Base-by-base conservation (phyloP, 2,888 invertebrate species). In the Pediacus dermestoides region DNA sequence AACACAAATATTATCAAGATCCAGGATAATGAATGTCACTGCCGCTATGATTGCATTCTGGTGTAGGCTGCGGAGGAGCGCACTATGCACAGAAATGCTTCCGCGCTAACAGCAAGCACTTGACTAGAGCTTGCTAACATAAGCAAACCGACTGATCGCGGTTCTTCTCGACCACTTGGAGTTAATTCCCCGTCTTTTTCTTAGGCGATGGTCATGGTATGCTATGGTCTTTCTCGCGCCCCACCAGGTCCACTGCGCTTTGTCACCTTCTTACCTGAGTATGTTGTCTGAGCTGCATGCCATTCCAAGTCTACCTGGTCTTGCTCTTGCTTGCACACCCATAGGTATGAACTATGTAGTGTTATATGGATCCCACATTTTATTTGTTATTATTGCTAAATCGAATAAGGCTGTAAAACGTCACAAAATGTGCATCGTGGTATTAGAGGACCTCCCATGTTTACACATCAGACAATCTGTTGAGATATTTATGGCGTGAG, bases 181-280 rank as follows among this genome's bases (percentile, higher is more conserved):
- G 34, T 41, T 45, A 26, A 32, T 30, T 31, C 16, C 30, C 30
- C 42, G 35, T 33, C 40, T 21, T 40, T 28, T 26, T 33, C 39
- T 39, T 31, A 18, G 30, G 32, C 27, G 32, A 15, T 30, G 18
- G 27, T 22, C 15, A 11, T 16, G 9, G 37, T 16, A 36, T 37
- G 21, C 25, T 30, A 26, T 16, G 6, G 14, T 40, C 33, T 30
- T 23, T 35, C 30, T 37, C 16, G 15, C 7, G 25, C 47, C 48
- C 48, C 48, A 39, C 48, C 41, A 43, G 11, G 37, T 36, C 34
- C 41, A 49, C 23, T 39, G 39, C 43, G 55, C 52, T 52, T 53
- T 55, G 52, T 55, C 53, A 52, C 52, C 51, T 52, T 38, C 49
- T 55, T 53, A 52, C 52, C 53, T 53, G 51, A 37, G 21, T 28